These are phyloP conservation scores for Erebia palarica DNA, from an alignment of 2,888 invertebrate genomes.

Conservation along the genomic window DNA sequence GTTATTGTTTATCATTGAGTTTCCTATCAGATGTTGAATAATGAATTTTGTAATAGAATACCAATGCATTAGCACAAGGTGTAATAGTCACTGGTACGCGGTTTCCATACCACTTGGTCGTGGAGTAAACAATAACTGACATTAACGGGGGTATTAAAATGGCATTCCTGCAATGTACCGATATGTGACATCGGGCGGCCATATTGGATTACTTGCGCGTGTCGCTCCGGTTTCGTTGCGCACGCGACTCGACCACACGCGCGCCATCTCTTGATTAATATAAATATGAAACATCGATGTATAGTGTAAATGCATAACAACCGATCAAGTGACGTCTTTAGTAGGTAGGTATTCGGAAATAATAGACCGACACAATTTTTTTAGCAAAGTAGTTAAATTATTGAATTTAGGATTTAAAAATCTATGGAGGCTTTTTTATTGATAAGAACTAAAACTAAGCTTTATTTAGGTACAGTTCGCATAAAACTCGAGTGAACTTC, in stretches of 20 bases:
- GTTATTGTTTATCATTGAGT: not conserved
- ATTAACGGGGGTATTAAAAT: conserved; percentile 77
- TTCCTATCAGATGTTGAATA: not conserved
- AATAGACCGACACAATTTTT: not conserved
- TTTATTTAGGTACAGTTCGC: not conserved
- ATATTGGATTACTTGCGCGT: conserved; percentile 80
- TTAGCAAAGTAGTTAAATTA: not conserved
- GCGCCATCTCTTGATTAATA: conserved; percentile 65
- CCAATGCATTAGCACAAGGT: conserved; percentile 14
- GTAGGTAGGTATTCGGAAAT: not conserved
- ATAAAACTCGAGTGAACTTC: too few species aligned
- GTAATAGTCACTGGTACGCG: conserved; percentile 44
- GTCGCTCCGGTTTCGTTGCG: conserved; percentile 79
- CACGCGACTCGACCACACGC: conserved; percentile 81
- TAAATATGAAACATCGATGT: conserved; percentile 20
- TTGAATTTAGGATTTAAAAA: not conserved
- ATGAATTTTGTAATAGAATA: conserved; percentile 15
- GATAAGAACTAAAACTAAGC: too few species aligned
- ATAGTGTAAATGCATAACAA: conserved; percentile 5
- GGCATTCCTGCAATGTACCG: conserved; percentile 77
- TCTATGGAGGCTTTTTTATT: too few species aligned
- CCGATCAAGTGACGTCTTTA: not conserved
- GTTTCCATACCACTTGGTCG: conserved; percentile 60
- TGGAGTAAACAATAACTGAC: conserved; percentile 79
- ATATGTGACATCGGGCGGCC: conserved; percentile 72